Base-by-base conservation (phyloP, 1,140 invertebrate species). In the Drosophila subobscura region DNA sequence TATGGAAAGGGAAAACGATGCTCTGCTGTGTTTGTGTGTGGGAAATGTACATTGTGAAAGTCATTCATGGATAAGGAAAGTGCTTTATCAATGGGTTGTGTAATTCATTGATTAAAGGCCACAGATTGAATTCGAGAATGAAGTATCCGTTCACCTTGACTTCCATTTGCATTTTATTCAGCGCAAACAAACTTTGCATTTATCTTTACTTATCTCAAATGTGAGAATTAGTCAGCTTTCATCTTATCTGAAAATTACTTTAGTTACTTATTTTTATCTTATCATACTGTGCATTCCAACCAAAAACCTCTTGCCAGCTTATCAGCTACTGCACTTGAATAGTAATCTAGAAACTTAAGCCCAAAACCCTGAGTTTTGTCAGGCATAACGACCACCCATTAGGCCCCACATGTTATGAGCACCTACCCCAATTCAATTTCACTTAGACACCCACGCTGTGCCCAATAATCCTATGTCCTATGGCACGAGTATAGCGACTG, bases 401-500 rank as follows among this genome's bases (percentile, higher is more conserved):
- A 59, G 3, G 25, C 4, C 22, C 7, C 10, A 37, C 4, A 37
- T 33, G 10, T 4, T 16, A 56, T 33, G n/a, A 42, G 46, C 75
- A 63, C 80, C 63, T 85, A 74, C 72, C 77, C 46, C 73, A 86
- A 63, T 70, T 50, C 22, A 47, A 65, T 49, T 60, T 59, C 10
- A 16, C 77, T 68, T 72, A 22, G n/a, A 41, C 63, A 47, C 81
- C 80, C 81, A 80, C 66, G 49, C 45, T 27, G 29, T 41, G 29
- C 25, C 23, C 4, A 16, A 57, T 37, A 42, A 46, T 67, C 20
- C 63, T 46, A 49, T 42, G 51, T 64, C 23, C 6, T 46, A 29
- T 51, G 63, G 27, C 1, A 27, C 5, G 5, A 27, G 25, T 27
- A 22, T 20, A 74, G 71, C 46, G 61, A 16, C 27, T 55, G 55